Evolutionary conservation across 2,888 invertebrate genomes (phyloP).

Genomic region (Bursaphelenchus okinawaensis): DNA sequence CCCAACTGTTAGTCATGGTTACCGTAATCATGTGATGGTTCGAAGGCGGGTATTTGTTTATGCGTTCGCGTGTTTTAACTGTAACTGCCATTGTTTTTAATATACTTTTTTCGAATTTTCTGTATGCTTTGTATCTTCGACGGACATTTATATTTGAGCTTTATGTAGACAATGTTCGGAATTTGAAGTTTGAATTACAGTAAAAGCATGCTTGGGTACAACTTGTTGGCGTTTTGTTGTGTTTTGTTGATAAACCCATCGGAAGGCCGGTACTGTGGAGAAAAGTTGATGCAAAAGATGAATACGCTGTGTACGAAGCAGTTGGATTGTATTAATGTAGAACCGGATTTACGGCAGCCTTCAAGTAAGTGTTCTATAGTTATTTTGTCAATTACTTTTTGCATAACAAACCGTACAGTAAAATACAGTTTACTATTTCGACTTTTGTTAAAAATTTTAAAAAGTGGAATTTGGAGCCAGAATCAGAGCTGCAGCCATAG

Average conservation of each 20-base stretch:
- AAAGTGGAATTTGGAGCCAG: too few relatives aligned
- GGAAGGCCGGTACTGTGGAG: neutral
- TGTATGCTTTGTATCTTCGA: too few relatives aligned
- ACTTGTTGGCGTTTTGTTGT: neutral
- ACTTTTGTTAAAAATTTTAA: too few relatives aligned
- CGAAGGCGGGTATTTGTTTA: neutral
- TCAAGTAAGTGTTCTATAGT: neutral
- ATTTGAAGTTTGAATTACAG: too few relatives aligned
- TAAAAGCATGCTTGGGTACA: neutral
- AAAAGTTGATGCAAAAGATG: neutral
- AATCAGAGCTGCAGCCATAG: too few relatives aligned
- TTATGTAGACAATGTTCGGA: too few relatives aligned
- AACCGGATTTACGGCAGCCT: neutral
- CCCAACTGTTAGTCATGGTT: neutral
- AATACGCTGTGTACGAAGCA: neutral
- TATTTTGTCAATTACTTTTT: neutral
- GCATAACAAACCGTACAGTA: too few relatives aligned
- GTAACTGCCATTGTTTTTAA: neutral
- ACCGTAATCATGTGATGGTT: neutral
- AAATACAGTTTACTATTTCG: too few relatives aligned
- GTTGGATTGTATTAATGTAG: neutral
- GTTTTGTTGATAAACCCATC: neutral
- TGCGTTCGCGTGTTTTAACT: neutral
- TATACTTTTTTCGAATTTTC: too few relatives aligned
- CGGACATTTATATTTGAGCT: too few relatives aligned